These are phyloP conservation scores for Etheostoma perlongum DNA, from an alignment of 2,797 vertebrate genomes.

Conservation along the genomic window DNA sequence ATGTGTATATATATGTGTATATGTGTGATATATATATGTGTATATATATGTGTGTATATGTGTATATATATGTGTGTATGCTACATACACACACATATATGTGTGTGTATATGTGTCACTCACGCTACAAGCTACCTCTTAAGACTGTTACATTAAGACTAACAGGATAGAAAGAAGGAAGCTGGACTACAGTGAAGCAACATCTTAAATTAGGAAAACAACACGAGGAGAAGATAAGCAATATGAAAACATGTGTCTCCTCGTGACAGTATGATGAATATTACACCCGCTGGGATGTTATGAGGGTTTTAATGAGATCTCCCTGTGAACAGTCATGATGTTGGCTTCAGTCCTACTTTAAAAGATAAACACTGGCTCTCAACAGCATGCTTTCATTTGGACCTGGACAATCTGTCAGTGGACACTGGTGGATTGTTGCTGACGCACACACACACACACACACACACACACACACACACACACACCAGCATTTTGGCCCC, in stretches of 20 bases:
- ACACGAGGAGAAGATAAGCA: background rate
- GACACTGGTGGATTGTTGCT: constrained; percentile 33
- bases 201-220: background rate
- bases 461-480: constrained; percentile 12
- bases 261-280: constrained; percentile 12
- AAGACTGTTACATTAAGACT: too few relatives aligned
- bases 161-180: background rate
- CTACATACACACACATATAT: too few relatives aligned
- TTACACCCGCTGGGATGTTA: background rate
- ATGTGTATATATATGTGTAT: too few relatives aligned
- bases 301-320: constrained; percentile 34
- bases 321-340: constrained; percentile 24
- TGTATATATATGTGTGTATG: too few relatives aligned
- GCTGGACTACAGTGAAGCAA: background rate
- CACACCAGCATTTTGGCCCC: too few relatives aligned
- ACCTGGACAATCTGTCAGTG: constrained; percentile 54
- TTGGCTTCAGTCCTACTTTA: constrained; percentile 32
- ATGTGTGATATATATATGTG: too few relatives aligned
- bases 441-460: constrained; percentile 21
- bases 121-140: background rate
- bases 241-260: constrained; percentile 2
- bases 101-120: too few relatives aligned
- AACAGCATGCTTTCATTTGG: constrained; percentile 63
- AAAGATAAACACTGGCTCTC: constrained; percentile 50
- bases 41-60: too few relatives aligned